A percentile compares a stretch with the other conserved stretches of the same genome.
Evolutionary conservation across 2,888 invertebrate species (phyloP).

Genomic region (Eupithecia centaureata): DNA sequence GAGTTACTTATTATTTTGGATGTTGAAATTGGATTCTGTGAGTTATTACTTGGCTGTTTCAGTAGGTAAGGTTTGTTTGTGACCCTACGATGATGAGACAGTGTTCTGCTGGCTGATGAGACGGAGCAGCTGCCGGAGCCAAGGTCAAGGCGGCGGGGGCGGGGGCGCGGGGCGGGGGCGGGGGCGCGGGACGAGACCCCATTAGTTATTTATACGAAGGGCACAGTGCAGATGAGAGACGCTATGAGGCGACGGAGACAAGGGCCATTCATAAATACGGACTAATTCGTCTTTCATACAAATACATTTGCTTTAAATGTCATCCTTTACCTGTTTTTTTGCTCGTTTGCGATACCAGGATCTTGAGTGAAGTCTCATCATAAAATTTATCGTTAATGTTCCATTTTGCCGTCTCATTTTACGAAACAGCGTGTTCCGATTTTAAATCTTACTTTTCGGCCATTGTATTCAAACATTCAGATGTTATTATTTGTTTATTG

Average conservation of each 20-base stretch:
- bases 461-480: no score
- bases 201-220: background rate
- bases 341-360: background rate
- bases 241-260: background rate
- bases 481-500: no score
- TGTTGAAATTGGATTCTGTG: slow-evolving; percentile 12
- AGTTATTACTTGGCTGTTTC: slow-evolving; percentile 6
- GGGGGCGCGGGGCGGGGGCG: background rate
- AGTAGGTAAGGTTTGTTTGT: background rate
- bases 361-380: background rate
- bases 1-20: slow-evolving; percentile 5
- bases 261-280: background rate
- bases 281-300: no score
- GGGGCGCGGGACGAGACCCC: background rate
- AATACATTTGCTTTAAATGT: no score
- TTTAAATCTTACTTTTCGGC: no score
- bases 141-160: slow-evolving; percentile 21
- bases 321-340: no score
- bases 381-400: background rate
- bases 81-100: background rate
- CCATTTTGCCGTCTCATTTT: background rate
- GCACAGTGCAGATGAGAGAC: background rate
- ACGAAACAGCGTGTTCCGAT: slow-evolving; percentile 5
- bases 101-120: background rate
- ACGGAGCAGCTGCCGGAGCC: background rate